Evolutionary conservation across 2,888 invertebrate species (phyloP).

Genomic region (Adelognathus sp.): DNA sequence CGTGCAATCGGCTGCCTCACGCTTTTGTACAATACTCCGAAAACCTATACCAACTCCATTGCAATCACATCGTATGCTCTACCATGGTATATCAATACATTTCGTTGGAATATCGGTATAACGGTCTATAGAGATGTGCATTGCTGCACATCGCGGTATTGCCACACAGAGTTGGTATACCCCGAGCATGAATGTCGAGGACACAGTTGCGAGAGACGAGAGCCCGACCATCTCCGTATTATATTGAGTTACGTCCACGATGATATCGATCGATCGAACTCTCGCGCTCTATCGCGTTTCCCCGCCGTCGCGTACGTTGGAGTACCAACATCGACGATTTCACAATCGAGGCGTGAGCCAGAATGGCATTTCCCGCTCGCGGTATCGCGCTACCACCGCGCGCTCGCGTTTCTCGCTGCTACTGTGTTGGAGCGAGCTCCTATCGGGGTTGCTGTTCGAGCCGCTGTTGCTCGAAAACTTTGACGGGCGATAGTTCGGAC

Average conservation of each 20-base stretch:
- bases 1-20: constrained; percentile 19
- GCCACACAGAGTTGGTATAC: constrained; percentile 6
- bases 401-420: constrained; percentile 21
- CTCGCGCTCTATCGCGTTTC: constrained; percentile 29
- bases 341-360: constrained; percentile 57
- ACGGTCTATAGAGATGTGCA: constrained; percentile 2
- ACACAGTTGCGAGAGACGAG: background rate
- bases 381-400: constrained; percentile 29
- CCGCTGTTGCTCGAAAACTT: constrained; percentile 51
- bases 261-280: constrained; percentile 69
- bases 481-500: constrained; percentile 60
- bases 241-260: constrained; percentile 71
- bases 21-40: constrained; percentile 26
- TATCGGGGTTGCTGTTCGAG: background rate
- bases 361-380: constrained; percentile 56
- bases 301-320: background rate
- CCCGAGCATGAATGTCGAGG: constrained; percentile 36
- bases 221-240: constrained; percentile 64
- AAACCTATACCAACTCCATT: background rate
- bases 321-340: constrained; percentile 49
- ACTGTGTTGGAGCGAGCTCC: constrained; percentile 8
- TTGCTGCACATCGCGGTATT: constrained; percentile 31
- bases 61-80: background rate
- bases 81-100: constrained; percentile 21
- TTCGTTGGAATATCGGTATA: constrained; percentile 41